These are phyloP conservation scores for Martes flavigula DNA, from an alignment of 2,797 vertebrate genomes.

Conservation along the genomic window DNA sequence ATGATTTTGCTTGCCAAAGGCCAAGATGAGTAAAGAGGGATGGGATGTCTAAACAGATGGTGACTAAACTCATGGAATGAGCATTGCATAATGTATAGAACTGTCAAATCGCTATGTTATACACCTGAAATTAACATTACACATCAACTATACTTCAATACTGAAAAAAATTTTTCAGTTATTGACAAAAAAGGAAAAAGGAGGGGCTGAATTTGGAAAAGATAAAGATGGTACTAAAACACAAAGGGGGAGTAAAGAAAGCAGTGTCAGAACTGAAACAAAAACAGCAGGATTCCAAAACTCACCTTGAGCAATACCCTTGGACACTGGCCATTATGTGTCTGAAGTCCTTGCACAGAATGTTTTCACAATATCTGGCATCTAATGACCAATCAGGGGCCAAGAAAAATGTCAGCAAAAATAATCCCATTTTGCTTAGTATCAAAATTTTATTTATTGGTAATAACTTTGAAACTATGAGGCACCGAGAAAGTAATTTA, in stretches of 20 bases:
- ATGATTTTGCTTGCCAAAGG: not conserved
- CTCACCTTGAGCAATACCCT: not conserved
- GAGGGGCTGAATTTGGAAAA: not conserved
- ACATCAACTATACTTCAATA: not conserved
- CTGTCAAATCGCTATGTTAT: not conserved
- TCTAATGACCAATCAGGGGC: not conserved
- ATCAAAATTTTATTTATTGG: slow-evolving; percentile 13
- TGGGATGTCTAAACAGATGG: not conserved
- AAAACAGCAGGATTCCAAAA: not conserved
- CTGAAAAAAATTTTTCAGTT: not conserved
- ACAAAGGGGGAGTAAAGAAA: not conserved
- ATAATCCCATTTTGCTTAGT: not conserved
- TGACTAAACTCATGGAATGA: not conserved
- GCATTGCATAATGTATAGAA: not conserved
- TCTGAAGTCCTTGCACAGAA: not conserved
- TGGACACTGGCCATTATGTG: not conserved
- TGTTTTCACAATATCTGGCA: not conserved
- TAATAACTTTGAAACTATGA: slow-evolving; percentile 1
- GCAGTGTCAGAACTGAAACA: not conserved
- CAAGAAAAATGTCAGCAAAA: slow-evolving; percentile 17
- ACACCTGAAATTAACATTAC: not conserved
- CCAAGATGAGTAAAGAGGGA: not conserved
- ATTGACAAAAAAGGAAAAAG: not conserved
- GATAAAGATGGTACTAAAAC: not conserved
- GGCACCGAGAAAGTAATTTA: slow-evolving; percentile 24